phyloP scores from a whole-genome alignment of 2,888 invertebrate genomes.

The Xanthorhoe designata region DNA sequence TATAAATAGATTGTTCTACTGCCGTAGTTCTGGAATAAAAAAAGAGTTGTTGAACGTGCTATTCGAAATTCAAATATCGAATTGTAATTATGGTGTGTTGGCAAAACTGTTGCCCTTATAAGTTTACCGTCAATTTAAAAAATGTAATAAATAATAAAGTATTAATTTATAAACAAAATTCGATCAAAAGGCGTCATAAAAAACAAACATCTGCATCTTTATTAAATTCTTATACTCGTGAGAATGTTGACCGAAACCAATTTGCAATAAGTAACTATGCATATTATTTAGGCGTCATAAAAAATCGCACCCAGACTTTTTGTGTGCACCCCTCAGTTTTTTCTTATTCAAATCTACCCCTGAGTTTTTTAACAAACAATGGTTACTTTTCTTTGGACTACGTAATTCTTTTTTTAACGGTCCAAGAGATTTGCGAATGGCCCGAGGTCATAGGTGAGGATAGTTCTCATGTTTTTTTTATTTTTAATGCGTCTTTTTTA shows the following conservation, averaged over 20 bases:
- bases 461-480: conserved; percentile 72
- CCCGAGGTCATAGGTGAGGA: conserved; percentile 82
- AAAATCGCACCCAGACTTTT: conserved; percentile 74
- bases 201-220: conserved; percentile 25
- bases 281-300: conserved; percentile 71
- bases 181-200: not conserved
- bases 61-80: not conserved
- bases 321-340: conserved; percentile 73
- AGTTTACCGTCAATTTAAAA: not conserved
- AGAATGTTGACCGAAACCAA: conserved; percentile 76
- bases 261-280: conserved; percentile 70
- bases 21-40: not conserved
- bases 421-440: conserved; percentile 63
- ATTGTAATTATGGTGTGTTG: too few relatives aligned
- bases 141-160: not conserved
- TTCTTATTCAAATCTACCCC: conserved; percentile 81
- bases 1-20: not conserved
- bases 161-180: not conserved
- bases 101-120: too few relatives aligned
- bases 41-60: not conserved
- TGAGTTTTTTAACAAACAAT: conserved; percentile 76
- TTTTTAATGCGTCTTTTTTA: conserved; percentile 67
- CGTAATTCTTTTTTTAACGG: conserved; percentile 77
- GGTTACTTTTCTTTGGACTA: conserved; percentile 65
- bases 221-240: conserved; percentile 58